A percentile compares a stretch with the other conserved stretches of the same genome.
Conservation (phyloP, 2,797 vertebrate species). For the Neosilurus hyrtlii region DNA sequence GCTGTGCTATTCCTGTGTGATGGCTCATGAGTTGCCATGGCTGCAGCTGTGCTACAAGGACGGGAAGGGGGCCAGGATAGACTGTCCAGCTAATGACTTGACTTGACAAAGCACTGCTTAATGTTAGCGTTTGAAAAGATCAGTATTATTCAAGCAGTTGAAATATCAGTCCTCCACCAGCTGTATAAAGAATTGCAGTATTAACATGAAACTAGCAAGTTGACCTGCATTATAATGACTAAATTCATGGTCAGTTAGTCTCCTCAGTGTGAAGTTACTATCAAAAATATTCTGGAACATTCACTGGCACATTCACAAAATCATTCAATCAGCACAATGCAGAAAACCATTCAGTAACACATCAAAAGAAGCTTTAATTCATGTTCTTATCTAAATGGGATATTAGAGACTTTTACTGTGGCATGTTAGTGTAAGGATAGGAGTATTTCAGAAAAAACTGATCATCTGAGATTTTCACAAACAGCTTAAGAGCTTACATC, state of each 20-base stretch:
- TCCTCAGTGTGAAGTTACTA: not conserved
- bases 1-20: constrained; percentile 74
- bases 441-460: not conserved
- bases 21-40: constrained; percentile 72
- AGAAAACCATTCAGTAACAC: not conserved
- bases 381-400: no score
- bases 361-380: no score
- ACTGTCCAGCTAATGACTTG: constrained; percentile 47
- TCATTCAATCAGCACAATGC: not conserved
- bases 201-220: not conserved
- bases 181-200: not conserved
- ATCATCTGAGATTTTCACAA: not conserved
- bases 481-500: not conserved
- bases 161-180: not conserved
- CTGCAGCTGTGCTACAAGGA: constrained; percentile 68
- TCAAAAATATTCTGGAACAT: not conserved
- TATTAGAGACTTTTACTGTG: no score
- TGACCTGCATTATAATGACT: not conserved
- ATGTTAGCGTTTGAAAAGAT: not conserved
- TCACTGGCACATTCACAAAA: no score
- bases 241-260: not conserved
- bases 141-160: not conserved
- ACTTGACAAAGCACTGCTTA: constrained; percentile 6
- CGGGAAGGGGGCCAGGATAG: constrained; percentile 62
- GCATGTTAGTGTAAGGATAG: no score